Evolutionary conservation across 1,140 invertebrate species (phyloP), one percentile per base, ranked within the genome.

Genomic region (Calycopis cecrops): DNA sequence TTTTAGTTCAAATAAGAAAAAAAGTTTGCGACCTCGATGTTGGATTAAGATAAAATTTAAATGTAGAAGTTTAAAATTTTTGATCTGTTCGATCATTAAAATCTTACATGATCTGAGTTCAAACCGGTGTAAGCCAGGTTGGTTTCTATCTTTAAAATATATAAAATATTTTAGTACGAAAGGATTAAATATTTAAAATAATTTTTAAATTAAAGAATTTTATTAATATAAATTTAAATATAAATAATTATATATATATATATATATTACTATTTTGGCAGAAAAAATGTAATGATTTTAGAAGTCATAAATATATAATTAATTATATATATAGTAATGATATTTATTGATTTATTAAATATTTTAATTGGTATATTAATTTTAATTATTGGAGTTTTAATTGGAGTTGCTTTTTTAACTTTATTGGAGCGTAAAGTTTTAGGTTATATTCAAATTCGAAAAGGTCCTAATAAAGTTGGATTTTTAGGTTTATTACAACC

Each of bases 31-130:
- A n/a, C n/a, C n/a, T n/a, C n/a, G n/a, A n/a, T n/a, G n/a, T n/a
- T n/a, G n/a, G n/a, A n/a, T n/a, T n/a, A n/a, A n/a, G n/a, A n/a
- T n/a, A n/a, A n/a, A n/a, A n/a, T n/a, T n/a, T n/a, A n/a, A n/a
- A n/a, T n/a, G n/a, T n/a, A 73, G 88, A 79, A 87, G 81, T 85
- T 91, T 80, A 88, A 85, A 75, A 72, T 83, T 89, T 90, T 88
- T n/a, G 88, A 91, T 93, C 91, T 93, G 92, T 93, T 93, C 92
- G 91, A 92, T 91, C 88, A 89, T 93, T 92, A 90, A 92, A 91
- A 88, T 90, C 85, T 91, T 92, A 93, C 92, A 92, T 93, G 91
- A 93, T 92, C 90, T 93, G 91, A 93, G 92, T 93, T 73, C 62
- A 76, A 69, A 70, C 65, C 71, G 91, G 90, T 80, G 91, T 92